Evolutionary conservation across 2,888 invertebrate genomes (phyloP), one percentile per base, ranked within the genome.

Genomic region (Clusia tigrina): DNA sequence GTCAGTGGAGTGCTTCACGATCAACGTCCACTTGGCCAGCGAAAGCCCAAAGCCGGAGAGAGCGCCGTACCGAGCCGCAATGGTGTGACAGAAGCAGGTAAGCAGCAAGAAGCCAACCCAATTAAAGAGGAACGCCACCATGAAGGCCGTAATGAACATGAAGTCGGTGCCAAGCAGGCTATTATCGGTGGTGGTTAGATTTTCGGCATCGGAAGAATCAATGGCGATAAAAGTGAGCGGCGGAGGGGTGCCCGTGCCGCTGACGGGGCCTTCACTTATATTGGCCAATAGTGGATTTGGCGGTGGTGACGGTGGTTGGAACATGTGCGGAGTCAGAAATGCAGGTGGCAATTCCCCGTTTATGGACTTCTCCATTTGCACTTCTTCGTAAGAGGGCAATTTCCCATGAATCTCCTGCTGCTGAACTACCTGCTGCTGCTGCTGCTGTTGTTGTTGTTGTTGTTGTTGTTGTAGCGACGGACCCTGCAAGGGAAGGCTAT

Each of bases 51-150:
- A 95, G 60, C 96, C 96, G 52, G 96, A 93, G 55, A 96, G 85
- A 1, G 96, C 96, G 24, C 96, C 96, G 82, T 95, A 95, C 73
- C 95, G 89, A 26, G 94, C 94, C 42, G 96, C 96, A 76, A 96
- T 94, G 57, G 96, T 95, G 83, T 95, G 95, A 79, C 95, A 95
- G 86, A 96, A 94, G 79, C 96, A 96, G 89, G 96, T 92, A 72
- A 95, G 87, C 79, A 95, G 87, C 72, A 96, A 85, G 83, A 96
- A 95, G 15, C 96, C 96, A 80, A 96, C 81, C 96, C 96, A 96
- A 86, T 96, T 96, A 86, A 96, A 96, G 55, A 96, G 89, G 86
- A 96, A 96, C 73, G 96, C 93, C 83, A 95, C 95, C 93, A 95
- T 89, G 85, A 96, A 96, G 46, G 95, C 94, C 67, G 93, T 93